Conservation (phyloP, 1,140 invertebrate species). For the Drosophila tsacasi region DNA sequence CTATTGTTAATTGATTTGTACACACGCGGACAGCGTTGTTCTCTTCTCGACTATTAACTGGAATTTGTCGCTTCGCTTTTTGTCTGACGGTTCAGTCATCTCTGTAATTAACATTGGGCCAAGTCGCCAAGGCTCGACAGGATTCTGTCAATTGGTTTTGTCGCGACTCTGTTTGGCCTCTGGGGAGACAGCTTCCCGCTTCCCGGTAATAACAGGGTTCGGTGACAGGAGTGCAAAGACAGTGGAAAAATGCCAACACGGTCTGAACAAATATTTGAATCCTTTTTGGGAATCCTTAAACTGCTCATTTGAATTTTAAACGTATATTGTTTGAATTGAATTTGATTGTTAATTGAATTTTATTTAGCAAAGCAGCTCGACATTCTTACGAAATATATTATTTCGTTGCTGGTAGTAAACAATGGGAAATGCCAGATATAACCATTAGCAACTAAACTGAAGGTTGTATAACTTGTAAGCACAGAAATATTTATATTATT, state of each 20-base stretch:
- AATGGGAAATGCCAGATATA: background rate
- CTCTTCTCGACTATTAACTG: slow-evolving; percentile 58
- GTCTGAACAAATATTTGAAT: slow-evolving; percentile 35
- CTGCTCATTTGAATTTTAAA: slow-evolving; percentile 25
- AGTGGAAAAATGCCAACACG: slow-evolving; percentile 22
- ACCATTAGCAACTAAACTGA: background rate
- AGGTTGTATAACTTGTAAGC: background rate
- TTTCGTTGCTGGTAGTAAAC: background rate
- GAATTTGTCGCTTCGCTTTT: slow-evolving; percentile 68
- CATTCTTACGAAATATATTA: background rate
- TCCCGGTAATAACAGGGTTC: slow-evolving; percentile 64
- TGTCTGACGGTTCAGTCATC: slow-evolving; percentile 52
- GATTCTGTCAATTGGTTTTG: slow-evolving; percentile 77
- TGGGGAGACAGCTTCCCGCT: slow-evolving; percentile 40
- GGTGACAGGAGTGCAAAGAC: slow-evolving; percentile 33
- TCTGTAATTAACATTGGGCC: slow-evolving; percentile 68
- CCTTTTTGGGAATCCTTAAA: slow-evolving; percentile 22
- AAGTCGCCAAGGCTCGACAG: slow-evolving; percentile 55
- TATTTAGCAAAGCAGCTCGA: slow-evolving; percentile 9
- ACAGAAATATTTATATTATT: background rate
- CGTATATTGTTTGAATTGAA: background rate
- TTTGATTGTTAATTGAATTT: slow-evolving; percentile 13
- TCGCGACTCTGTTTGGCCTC: slow-evolving; percentile 73
- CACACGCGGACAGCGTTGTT: slow-evolving; percentile 61
- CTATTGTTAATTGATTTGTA: slow-evolving; percentile 73